Evolutionary conservation across 2,888 invertebrate genomes (phyloP).

Genomic region (Apotomis betuletana): DNA sequence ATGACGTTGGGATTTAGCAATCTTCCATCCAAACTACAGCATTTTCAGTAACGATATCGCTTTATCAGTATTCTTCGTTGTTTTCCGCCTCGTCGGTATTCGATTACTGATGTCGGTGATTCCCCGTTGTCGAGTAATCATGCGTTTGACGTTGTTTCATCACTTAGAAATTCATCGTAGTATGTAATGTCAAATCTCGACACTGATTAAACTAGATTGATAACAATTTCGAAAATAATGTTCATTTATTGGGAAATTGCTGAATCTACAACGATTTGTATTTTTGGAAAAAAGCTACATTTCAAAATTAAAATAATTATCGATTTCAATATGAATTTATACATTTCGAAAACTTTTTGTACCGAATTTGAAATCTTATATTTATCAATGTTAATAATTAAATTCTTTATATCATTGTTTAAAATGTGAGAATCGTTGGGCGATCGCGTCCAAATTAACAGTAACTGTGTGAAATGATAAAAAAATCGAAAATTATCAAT

Average conservation of each 20-base stretch:
- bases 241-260: conserved; percentile 13
- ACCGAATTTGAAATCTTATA: not conserved
- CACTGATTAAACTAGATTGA: not conserved
- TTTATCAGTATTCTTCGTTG: too few species aligned
- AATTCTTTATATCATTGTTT: conserved; percentile 19
- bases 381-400: not conserved
- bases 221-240: not conserved
- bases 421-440: conserved; percentile 69
- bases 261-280: conserved; percentile 6
- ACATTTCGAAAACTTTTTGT: not conserved
- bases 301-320: conserved; percentile 12
- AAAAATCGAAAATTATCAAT: conserved; percentile 64
- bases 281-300: conserved; percentile 33
- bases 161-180: too few species aligned
- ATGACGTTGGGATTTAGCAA: conserved; percentile 41
- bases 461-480: conserved; percentile 65
- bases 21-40: not conserved
- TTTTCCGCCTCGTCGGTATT: too few species aligned
- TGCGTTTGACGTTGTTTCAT: too few species aligned
- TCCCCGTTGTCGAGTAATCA: too few species aligned
- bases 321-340: conserved; percentile 6
- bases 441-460: conserved; percentile 78
- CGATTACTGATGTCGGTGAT: too few species aligned
- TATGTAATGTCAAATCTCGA: not conserved
- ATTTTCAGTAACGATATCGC: too few species aligned